Percentiles rank a stretch among this genome's conserved stretches.
Evolutionary conservation across 2,888 invertebrate genomes (phyloP).

Genomic region (Ashinkailepas kermadecensis): DNA sequence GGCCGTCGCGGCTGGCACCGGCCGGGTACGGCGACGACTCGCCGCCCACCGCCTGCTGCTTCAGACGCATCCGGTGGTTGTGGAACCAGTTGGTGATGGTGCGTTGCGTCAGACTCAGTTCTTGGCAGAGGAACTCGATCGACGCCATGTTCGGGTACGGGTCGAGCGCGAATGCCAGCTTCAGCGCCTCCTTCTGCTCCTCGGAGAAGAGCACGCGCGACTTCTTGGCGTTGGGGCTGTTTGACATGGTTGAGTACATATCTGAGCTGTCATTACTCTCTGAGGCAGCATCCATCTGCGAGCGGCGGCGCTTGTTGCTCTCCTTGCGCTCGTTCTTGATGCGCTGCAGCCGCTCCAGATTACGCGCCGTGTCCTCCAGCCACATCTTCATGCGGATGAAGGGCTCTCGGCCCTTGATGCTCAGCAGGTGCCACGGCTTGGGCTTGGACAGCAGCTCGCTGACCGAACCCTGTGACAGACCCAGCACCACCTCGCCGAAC

Average conservation of each 20-base stretch:
- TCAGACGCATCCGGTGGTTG: constrained; percentile 96
- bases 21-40: constrained; percentile 28
- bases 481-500: constrained; percentile 95
- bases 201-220: constrained; percentile 97
- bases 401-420: constrained; percentile 93
- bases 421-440: constrained; percentile 98
- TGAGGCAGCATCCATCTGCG: constrained; percentile 50
- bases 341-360: constrained; percentile 68
- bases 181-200: constrained; percentile 93
- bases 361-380: constrained; percentile 82
- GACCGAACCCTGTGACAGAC: constrained; percentile 92
- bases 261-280: constrained; percentile 79
- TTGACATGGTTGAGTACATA: constrained; percentile 46
- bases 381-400: constrained; percentile 95
- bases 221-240: constrained; percentile 60
- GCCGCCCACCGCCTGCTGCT: constrained; percentile 50
- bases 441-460: constrained; percentile 95
- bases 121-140: constrained; percentile 88
- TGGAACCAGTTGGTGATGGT: constrained; percentile 99
- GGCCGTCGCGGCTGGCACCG: constrained; percentile 29
- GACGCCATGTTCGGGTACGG: constrained; percentile 96
- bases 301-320: constrained; percentile 76
- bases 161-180: constrained; percentile 88
- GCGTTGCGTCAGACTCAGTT: constrained; percentile 81
- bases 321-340: constrained; percentile 66